Base-by-base conservation (phyloP, 2,888 invertebrate species). In the Temnothorax rugatulus region DNA sequence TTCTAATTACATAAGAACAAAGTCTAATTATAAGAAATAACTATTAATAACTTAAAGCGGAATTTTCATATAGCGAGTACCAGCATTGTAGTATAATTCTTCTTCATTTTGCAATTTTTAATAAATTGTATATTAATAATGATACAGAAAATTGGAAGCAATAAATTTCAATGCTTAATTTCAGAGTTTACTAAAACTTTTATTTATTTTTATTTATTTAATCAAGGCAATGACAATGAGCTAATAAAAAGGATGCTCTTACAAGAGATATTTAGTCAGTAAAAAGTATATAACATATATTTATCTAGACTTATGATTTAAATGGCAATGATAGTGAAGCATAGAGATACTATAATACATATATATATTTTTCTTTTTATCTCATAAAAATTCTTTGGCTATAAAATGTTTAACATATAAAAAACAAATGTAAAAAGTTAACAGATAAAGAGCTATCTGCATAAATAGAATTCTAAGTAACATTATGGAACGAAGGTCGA, bases 391-490 rank as follows among this genome's bases (percentile, higher is more conserved):
- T 68, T 68, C 2, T 68, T 50, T 29, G 11, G 47, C 8, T 68
- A 44, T 68, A 47, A 50, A 47, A 50, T 68, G 4, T 18, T 11
- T 3, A 18, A 18, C 0, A 4, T 44, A 64, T 44, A 64, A 57
- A 41, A 25, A 11, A 7, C 21, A 41, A 52, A 11, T 41, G 25
- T 4, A 57, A 57, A 73, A 41, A 38, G 44, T 15, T 18, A 73
- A 59, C 44, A 44, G 25, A 25, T 29, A 25, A 74, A 57, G 0
- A 73, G 21, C 8, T 52, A n/a, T 79, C 8, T 18, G 34, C 18
- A 25, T 44, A n/a, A 1, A 13, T 34, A 29, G 5, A 73, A 44
- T 47, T 73, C 29, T 77, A 85, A n/a, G 68, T 79, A 83, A 77
- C 41, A 61, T 25, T 29, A 18, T 18, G n/a, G 18, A 61, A 47